These are phyloP conservation scores for Lepisosteus osseus DNA, from an alignment of 2,113 vertebrate genomes.

Conservation along the genomic window DNA sequence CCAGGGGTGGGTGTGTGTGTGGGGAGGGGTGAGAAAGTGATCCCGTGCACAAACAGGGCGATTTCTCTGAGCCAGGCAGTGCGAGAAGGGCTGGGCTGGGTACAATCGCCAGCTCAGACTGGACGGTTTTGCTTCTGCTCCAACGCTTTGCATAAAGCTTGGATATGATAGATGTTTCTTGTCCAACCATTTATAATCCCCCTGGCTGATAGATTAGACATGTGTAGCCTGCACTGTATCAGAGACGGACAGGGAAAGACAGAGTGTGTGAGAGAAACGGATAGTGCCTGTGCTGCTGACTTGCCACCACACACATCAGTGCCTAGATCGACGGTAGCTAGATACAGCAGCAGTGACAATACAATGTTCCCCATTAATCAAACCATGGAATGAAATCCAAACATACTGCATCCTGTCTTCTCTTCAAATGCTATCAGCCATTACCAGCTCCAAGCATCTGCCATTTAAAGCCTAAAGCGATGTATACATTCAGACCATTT, in stretches of 20 bases:
- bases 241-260: background rate
- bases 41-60: too few species aligned
- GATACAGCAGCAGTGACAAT: background rate
- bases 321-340: background rate
- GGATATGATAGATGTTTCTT: background rate
- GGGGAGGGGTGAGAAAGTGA: background rate
- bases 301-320: background rate
- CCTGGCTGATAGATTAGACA: background rate
- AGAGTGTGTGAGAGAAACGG: constrained; percentile 4
- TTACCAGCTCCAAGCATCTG: too few species aligned
- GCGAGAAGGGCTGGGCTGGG: background rate
- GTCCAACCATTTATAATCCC: background rate
- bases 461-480: too few species aligned
- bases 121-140: background rate
- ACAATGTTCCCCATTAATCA: background rate
- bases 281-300: background rate
- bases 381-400: too few species aligned
- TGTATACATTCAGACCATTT: too few species aligned
- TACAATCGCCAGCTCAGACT: background rate
- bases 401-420: too few species aligned
- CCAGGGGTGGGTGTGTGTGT: background rate
- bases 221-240: background rate
- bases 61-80: background rate
- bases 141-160: background rate
- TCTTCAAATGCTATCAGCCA: too few species aligned